Conservation (phyloP, 2,888 invertebrate species). For the Campoletis raptor region DNA sequence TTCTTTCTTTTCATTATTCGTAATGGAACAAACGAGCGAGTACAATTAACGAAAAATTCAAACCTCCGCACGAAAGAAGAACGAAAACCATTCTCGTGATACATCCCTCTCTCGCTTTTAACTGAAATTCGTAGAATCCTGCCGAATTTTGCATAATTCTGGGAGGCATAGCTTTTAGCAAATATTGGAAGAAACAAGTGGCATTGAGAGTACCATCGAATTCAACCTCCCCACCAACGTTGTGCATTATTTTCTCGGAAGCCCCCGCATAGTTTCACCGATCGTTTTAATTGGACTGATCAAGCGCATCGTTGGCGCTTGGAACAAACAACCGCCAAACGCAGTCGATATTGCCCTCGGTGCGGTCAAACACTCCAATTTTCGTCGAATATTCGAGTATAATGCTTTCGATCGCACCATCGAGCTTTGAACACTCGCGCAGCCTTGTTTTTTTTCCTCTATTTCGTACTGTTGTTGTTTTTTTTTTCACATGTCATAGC, state of each 20-base stretch:
- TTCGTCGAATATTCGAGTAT: slow-evolving; percentile 67
- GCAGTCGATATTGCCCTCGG: slow-evolving; percentile 58
- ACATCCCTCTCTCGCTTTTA: background rate
- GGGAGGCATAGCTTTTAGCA: background rate
- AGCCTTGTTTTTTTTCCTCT: background rate
- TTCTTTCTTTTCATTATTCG: slow-evolving; percentile 7
- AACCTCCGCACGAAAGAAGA: background rate
- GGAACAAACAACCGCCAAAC: slow-evolving; percentile 48
- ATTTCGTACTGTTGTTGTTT: background rate
- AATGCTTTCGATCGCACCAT: background rate
- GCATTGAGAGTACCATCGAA: slow-evolving; percentile 15
- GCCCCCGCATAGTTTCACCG: slow-evolving; percentile 51
- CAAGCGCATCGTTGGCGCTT: slow-evolving; percentile 65
- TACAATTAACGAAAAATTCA: slow-evolving; percentile 9
- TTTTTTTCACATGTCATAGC: background rate
- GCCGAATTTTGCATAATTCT: slow-evolving; percentile 43
- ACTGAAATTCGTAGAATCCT: slow-evolving; percentile 18
- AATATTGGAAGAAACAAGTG: background rate
- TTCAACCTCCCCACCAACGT: slow-evolving; percentile 36
- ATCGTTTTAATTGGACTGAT: slow-evolving; percentile 72
- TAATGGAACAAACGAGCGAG: slow-evolving; percentile 2
- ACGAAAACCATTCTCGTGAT: background rate
- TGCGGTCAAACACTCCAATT: slow-evolving; percentile 62
- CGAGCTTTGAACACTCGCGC: background rate
- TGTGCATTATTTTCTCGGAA: slow-evolving; percentile 62